Percentiles rank a stretch among this genome's conserved stretches.
Evolutionary conservation across 2,888 invertebrate species (phyloP).

Genomic region (Drosophila koepferae): DNA sequence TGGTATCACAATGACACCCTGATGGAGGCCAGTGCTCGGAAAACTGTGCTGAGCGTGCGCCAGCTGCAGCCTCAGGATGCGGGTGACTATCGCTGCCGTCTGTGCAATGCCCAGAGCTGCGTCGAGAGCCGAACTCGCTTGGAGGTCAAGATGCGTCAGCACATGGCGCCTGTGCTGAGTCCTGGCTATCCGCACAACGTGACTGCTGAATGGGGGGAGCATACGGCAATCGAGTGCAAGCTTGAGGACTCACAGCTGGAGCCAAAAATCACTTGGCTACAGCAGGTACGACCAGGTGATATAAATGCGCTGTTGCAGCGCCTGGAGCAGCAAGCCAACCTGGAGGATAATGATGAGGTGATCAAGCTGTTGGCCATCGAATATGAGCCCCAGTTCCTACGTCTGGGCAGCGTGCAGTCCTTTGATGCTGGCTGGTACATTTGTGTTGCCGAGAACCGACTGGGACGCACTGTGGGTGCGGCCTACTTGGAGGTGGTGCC

Average conservation of each 20-base stretch:
- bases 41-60: slow-evolving; percentile 91
- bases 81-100: slow-evolving; percentile 94
- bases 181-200: slow-evolving; percentile 91
- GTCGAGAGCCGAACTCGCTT: slow-evolving; percentile 88
- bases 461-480: slow-evolving; percentile 91
- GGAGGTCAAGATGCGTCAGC: slow-evolving; percentile 91
- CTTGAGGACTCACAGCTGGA: slow-evolving; percentile 89
- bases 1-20: slow-evolving; percentile 92
- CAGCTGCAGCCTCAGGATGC: slow-evolving; percentile 92
- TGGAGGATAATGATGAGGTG: slow-evolving; percentile 8
- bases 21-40: slow-evolving; percentile 68
- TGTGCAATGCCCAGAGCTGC: slow-evolving; percentile 92
- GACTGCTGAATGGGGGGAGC: slow-evolving; percentile 90
- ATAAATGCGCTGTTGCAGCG: slow-evolving; percentile 40
- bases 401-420: slow-evolving; percentile 92
- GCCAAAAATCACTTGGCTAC: slow-evolving; percentile 91
- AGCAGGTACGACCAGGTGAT: slow-evolving; percentile 35
- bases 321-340: slow-evolving; percentile 10
- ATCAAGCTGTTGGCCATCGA: slow-evolving; percentile 55
- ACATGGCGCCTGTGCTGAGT: slow-evolving; percentile 86
- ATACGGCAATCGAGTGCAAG: slow-evolving; percentile 90
- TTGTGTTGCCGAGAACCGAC: slow-evolving; percentile 94
- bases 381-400: slow-evolving; percentile 89
- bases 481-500: slow-evolving; percentile 91
- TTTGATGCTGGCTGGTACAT: slow-evolving; percentile 98